Percentiles rank a stretch among this genome's conserved stretches.
These are phyloP conservation scores for Calosoma granatense DNA, from an alignment of 1,140 invertebrate species.

Conservation along the genomic window DNA sequence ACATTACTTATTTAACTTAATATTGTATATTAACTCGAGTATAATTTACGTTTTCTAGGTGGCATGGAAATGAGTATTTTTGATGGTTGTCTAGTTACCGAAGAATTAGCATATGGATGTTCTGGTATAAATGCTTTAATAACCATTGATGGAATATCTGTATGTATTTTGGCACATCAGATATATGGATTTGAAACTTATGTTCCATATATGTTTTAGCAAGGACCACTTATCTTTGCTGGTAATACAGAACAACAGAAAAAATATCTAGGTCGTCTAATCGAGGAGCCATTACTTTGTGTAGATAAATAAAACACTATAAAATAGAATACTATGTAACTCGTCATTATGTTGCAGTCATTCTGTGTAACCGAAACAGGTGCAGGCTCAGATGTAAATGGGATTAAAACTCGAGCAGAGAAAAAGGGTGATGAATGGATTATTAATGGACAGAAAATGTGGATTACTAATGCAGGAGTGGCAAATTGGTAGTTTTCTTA, in stretches of 20 bases:
- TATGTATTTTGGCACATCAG: too few species aligned
- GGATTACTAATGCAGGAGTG: constrained; percentile 95
- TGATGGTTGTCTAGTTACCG: constrained; percentile 76
- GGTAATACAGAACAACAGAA: constrained; percentile 85
- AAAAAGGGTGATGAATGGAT: constrained; percentile 92
- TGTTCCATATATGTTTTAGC: constrained; percentile 58
- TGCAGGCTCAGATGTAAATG: constrained; percentile 84
- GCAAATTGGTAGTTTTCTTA: constrained; percentile 71
- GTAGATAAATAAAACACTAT: too few species aligned
- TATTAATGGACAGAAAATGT: constrained; percentile 96
- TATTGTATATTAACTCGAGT: too few species aligned
- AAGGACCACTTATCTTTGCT: constrained; percentile 76
- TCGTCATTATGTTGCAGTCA: constrained; percentile 43
- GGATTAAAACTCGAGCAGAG: constrained; percentile 77
- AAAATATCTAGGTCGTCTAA: constrained; percentile 79
- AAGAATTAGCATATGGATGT: constrained; percentile 91
- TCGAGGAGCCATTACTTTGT: constrained; percentile 80
- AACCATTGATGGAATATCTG: constrained; percentile 77
- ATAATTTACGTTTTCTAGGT: constrained; percentile 52
- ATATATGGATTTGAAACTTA: too few species aligned
- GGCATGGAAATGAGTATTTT: constrained; percentile 70
- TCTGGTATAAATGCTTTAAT: constrained; percentile 90
- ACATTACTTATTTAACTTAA: too few species aligned
- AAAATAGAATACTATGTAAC: too few species aligned
- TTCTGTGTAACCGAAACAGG: constrained; percentile 90